Base-by-base conservation (phyloP, 1,140 invertebrate genomes). In the Propsilocerus akamusi region DNA sequence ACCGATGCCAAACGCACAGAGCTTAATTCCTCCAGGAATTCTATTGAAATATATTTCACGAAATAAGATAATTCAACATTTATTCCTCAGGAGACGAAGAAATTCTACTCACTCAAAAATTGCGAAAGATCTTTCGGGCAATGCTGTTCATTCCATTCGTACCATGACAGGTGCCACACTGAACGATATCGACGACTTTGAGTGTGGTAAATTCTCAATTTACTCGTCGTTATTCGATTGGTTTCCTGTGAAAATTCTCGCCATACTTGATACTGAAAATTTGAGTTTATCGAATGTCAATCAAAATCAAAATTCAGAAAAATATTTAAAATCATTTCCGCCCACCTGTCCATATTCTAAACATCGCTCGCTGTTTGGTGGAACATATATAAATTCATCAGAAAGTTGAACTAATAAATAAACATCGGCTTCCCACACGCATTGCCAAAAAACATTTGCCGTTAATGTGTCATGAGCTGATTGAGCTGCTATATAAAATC, bases 401-500 rank as follows among this genome's bases (percentile, higher is more conserved):
- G 78, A 78, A n/a, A 86, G 59, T 68, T 83, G 81, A 11, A 86
- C 81, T 47, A 90, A 68, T 17, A 90, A 67, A 55, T 82, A 77
- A 1, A 86, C 80, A 63, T 87, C 80, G 25, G 80, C 74, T 67
- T 90, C 84, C 85, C 86, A 91, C 28, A 86, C 74, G 70, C 86
- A 84, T 66, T 87, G 81, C 91, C 90, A 95, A 61, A 93, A 83
- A 55, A 73, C 69, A 34, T 59, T 52, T 56, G 62, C 61, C 7
- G 60, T 65, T 5, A 57, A 50, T 17, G 56, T 49, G 25, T 60
- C 57, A 49, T 61, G 60, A 8, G 83, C 83, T 14, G 80, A 80
- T 62, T 89, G 86, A 10, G 81, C 81, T 25, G 85, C 80, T 49
- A 92, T 85, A 65, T 92, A 93, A 63, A 86, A 87, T 25, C 81